Evolutionary conservation across 2,888 invertebrate species (phyloP), one percentile per base, ranked within the genome.

Genomic region (Blastobasis adustella): DNA sequence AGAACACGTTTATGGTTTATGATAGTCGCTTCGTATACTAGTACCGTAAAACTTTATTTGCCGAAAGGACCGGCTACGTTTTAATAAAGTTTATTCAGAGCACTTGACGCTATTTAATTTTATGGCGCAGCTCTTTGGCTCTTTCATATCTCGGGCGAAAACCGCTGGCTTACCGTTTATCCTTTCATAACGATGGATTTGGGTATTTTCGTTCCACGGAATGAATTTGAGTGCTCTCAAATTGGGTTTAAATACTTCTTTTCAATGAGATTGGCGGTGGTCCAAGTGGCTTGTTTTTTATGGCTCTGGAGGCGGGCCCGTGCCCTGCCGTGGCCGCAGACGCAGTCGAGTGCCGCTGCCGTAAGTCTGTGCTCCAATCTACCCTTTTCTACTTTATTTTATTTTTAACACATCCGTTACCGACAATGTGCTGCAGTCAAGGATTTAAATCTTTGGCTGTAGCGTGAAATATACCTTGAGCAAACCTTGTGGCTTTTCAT

Each of bases 201-300:
- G 62, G 73, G 65, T 64, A 66, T 67, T 69, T 71, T 60, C 57
- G 58, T 63, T 58, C 63, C 60, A 61, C 62, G 64, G 67, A 76
- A 76, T 76, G 71, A 73, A 72, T 77, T 80, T 71, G 71, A 83
- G 80, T 77, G 76, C 71, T 71, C 72, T 75, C 69, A 67, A 71
- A 77, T 73, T 67, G 70, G 71, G 68, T 78, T 80, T 72, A 78
- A 83, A 79, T 71, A 75, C 68, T 76, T 74, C 75, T 73, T 77
- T 82, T 80, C 79, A 83, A 83, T 80, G 79, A 76, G 76, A 72
- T 74, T 71, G 86, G 86, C 83, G 78, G 63, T 62, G 66, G 72
- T 77, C 85, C 86, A 85, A 85, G 80, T 81, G 82, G 71, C 76
- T 78, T 73, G 74, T 79, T 87, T 84, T 85, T 85, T 84, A 80